Conservation (phyloP, 2,888 invertebrate species). For the Plagiodera versicolora region DNA sequence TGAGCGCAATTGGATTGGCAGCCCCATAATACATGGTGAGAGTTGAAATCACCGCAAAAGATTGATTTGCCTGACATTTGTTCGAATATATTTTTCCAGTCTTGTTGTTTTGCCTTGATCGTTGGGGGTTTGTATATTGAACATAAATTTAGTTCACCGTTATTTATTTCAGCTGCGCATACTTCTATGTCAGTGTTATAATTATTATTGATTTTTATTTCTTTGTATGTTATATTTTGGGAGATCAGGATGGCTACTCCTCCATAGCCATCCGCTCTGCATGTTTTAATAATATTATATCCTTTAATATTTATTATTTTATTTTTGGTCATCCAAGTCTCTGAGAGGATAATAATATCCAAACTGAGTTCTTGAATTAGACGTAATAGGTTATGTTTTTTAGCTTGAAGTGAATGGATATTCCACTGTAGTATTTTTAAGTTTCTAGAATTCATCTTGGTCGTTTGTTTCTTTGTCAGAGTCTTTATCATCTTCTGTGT, state of each 20-base stretch:
- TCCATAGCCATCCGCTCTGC: not conserved
- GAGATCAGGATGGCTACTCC: not conserved
- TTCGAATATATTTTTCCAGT: conserved; percentile 1
- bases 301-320: not conserved
- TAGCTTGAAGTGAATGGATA: not conserved
- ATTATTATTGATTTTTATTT: not conserved
- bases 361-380: not conserved
- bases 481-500: not conserved
- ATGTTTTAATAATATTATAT: not conserved
- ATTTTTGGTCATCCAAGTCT: not conserved
- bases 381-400: not conserved
- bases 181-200: not conserved
- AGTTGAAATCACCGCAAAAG: not conserved
- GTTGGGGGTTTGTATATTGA: not conserved
- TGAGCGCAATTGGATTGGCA: not conserved
- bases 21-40: not conserved
- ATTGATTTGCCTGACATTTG: not conserved
- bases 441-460: not conserved
- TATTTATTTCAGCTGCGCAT: not conserved
- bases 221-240: conserved; percentile 1
- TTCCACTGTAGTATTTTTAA: not conserved
- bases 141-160: not conserved
- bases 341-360: not conserved
- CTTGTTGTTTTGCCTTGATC: not conserved
- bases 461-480: not conserved